Base-by-base conservation (phyloP, 2,888 invertebrate species). In the Apamea monoglypha region DNA sequence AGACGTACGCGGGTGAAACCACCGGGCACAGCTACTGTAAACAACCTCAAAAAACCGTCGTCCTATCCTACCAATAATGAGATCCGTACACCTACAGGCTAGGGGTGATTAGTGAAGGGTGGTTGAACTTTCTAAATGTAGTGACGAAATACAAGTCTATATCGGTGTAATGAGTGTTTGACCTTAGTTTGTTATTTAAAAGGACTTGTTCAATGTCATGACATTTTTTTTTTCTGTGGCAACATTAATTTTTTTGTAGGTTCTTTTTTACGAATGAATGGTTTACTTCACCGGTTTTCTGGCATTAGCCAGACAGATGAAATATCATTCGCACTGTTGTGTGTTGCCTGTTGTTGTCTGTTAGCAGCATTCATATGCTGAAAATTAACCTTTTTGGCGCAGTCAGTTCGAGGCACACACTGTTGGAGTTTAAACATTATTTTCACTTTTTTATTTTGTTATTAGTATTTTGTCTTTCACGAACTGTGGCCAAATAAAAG, bases 21-120 rank as follows among this genome's bases (percentile, higher is more conserved):
- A 40, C 40, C 40, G 40, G 40, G 40, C 40, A 40, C 40, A 40
- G 40, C 40, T 40, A 40, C 7, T 40, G 53, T 59, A 50, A 81
- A 80, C 73, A 50, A 71, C 77, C 72, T 59, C 56, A 47, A 77
- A 80, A 83, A 67, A 64, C 50, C n/a, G 53, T 81, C 44, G 78
- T 72, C 44, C n/a, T n/a, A 80, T 76, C 66, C 53, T 59, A 71
- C 53, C 40, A 16, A 5, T 80, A 81, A 81, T 74, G 36, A 56
- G 68, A 85, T 56, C 53, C 69, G 73, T 44, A 56, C 40, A 47
- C 76, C 74, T 72, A 75, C 68, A 70, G 69, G 72, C 50, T 74
- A 74, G 84, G 89, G 89, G 90, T 87, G 88, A 87, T 90, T 89
- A 85, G 81, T 81, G 72, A 40, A 76, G 78, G 91, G 90, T 90